These are phyloP conservation scores for Nycticebus coucang DNA, from an alignment of 2,113 vertebrate genomes.

Conservation along the genomic window DNA sequence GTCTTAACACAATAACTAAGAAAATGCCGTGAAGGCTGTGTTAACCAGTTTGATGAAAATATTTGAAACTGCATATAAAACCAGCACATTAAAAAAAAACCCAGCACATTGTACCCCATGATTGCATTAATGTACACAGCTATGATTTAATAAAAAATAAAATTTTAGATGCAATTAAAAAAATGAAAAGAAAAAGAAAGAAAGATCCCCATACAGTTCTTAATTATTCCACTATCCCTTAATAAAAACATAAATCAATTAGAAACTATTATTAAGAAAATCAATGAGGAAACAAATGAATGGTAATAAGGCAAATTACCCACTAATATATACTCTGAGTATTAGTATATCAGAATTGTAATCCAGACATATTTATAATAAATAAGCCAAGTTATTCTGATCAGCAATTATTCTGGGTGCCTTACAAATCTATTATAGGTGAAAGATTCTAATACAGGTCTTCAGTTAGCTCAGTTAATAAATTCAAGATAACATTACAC, in stretches of 20 bases:
- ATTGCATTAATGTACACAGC: no score
- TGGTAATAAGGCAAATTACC: neutral
- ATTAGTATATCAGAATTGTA: neutral
- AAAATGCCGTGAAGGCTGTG: no score
- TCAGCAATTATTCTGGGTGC: neutral
- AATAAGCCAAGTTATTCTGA: neutral
- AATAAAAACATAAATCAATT: conserved; percentile 24
- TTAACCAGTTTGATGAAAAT: no score
- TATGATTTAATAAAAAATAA: no score
- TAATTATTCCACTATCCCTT: neutral
- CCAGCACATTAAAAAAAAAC: no score
- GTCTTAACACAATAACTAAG: no score
- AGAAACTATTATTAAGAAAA: conserved; percentile 17
- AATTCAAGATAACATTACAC: neutral
- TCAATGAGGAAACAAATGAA: neutral
- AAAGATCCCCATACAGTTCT: neutral
- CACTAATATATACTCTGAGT: neutral
- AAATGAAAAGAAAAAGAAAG: no score
- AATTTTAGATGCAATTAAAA: no score
- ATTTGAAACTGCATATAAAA: no score
- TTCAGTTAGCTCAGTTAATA: neutral
- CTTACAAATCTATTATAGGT: neutral
- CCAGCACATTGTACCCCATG: no score
- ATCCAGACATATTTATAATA: neutral
- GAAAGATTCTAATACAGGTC: conserved; percentile 1